These are phyloP conservation scores for Motacilla alba DNA, from an alignment of 2,113 vertebrate genomes.

Conservation along the genomic window DNA sequence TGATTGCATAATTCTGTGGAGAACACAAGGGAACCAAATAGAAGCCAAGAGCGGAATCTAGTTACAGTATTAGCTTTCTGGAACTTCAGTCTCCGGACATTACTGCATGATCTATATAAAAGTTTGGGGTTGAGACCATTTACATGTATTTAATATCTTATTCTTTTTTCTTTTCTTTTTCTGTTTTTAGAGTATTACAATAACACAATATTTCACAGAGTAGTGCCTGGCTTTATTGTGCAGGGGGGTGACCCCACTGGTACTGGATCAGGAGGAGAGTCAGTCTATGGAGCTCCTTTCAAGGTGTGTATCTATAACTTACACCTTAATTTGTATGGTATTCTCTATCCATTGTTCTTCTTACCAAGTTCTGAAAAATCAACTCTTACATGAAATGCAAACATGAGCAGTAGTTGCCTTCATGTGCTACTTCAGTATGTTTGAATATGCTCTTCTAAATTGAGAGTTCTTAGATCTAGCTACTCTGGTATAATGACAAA, in stretches of 20 bases:
- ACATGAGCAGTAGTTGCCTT: not conserved
- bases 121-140: not conserved
- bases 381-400: not conserved
- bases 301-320: slow-evolving; percentile 73
- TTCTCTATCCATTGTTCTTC: not conserved
- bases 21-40: not conserved
- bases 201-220: slow-evolving; percentile 92
- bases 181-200: slow-evolving; percentile 87
- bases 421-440: not conserved
- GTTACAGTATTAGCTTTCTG: not conserved
- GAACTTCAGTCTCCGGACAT: not conserved
- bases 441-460: not conserved
- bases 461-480: not conserved
- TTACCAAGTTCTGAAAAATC: not conserved
- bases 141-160: not conserved
- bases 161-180: not conserved
- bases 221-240: slow-evolving; percentile 93
- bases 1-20: not conserved
- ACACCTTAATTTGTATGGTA: not conserved
- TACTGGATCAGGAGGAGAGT: slow-evolving; percentile 91
- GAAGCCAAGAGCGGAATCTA: not conserved
- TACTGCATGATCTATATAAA: not conserved
- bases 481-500: not conserved
- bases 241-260: slow-evolving; percentile 96
- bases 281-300: slow-evolving; percentile 88